phyloP scores from a whole-genome alignment of 2,888 invertebrate species.

The Pelosia muscerda region DNA sequence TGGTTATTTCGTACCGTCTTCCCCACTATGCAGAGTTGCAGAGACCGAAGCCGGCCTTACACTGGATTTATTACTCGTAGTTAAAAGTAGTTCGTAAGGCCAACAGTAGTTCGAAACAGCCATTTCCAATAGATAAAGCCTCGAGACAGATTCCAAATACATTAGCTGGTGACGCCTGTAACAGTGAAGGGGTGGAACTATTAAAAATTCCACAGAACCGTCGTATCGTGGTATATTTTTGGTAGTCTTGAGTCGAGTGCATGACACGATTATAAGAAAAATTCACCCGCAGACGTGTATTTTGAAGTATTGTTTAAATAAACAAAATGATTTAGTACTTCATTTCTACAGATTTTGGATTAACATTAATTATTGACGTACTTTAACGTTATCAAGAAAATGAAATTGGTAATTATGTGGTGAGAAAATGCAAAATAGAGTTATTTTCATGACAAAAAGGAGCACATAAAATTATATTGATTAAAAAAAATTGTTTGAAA shows the following conservation, averaged over 20 bases:
- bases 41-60: slow-evolving; percentile 73
- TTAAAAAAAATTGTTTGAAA: too few relatives aligned
- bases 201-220: slow-evolving; percentile 81
- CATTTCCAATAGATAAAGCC: slow-evolving; percentile 85
- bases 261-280: slow-evolving; percentile 78
- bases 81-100: slow-evolving; percentile 83
- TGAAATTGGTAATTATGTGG: background rate
- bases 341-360: background rate
- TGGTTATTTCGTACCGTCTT: slow-evolving; percentile 52
- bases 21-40: slow-evolving; percentile 76
- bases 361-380: background rate
- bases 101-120: slow-evolving; percentile 83
- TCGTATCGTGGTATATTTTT: slow-evolving; percentile 65
- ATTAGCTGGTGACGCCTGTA: slow-evolving; percentile 75
- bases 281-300: slow-evolving; percentile 52
- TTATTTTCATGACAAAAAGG: too few relatives aligned
- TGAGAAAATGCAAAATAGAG: background rate
- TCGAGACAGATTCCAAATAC: slow-evolving; percentile 85
- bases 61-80: slow-evolving; percentile 83
- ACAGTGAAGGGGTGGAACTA: slow-evolving; percentile 70
- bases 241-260: slow-evolving; percentile 65
- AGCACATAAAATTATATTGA: too few relatives aligned
- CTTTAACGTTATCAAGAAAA: too few relatives aligned
- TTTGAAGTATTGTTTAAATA: slow-evolving; percentile 47
- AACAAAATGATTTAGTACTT: slow-evolving; percentile 15